Evolutionary conservation across 2,888 invertebrate species (phyloP).

Genomic region (Deroplatys truncata): DNA sequence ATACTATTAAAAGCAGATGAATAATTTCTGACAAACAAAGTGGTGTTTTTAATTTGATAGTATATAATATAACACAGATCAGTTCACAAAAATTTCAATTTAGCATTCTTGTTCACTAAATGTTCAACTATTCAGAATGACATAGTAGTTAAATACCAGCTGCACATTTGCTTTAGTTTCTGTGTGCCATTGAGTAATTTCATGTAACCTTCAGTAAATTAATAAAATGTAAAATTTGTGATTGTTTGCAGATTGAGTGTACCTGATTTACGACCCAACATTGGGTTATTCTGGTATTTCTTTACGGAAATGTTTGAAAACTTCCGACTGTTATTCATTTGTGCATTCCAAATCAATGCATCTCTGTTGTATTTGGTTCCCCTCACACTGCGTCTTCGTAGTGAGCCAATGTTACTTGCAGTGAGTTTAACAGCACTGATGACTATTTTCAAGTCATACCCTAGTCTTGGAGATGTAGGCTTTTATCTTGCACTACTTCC

Average conservation of each 20-base stretch:
- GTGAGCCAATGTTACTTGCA: conserved; percentile 75
- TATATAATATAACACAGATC: too few species aligned
- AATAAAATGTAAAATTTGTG: background rate
- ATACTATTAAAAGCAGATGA: too few species aligned
- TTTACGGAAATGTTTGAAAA: conserved; percentile 99
- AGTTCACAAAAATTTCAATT: too few species aligned
- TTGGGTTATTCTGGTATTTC: conserved; percentile 99
- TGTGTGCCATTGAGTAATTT: background rate
- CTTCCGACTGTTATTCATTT: conserved; percentile 90
- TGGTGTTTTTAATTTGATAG: too few species aligned
- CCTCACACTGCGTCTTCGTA: conserved; percentile 70
- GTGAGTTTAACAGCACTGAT: conserved; percentile 76
- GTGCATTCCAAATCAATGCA: conserved; percentile 95
- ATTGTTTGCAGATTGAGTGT: conserved; percentile 69
- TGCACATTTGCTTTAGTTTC: background rate
- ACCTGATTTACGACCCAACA: conserved; percentile 92
- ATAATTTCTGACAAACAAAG: background rate
- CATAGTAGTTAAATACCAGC: background rate
- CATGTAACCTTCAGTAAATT: background rate
- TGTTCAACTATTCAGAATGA: background rate
- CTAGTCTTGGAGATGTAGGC: conserved; percentile 91
- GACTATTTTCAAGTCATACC: conserved; percentile 95
- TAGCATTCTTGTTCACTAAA: too few species aligned
- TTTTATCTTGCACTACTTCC: conserved; percentile 88
- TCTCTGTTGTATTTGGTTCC: conserved; percentile 88